These are phyloP conservation scores for Limnodromus scolopaceus DNA, from an alignment of 2,797 vertebrate genomes.

Conservation along the genomic window DNA sequence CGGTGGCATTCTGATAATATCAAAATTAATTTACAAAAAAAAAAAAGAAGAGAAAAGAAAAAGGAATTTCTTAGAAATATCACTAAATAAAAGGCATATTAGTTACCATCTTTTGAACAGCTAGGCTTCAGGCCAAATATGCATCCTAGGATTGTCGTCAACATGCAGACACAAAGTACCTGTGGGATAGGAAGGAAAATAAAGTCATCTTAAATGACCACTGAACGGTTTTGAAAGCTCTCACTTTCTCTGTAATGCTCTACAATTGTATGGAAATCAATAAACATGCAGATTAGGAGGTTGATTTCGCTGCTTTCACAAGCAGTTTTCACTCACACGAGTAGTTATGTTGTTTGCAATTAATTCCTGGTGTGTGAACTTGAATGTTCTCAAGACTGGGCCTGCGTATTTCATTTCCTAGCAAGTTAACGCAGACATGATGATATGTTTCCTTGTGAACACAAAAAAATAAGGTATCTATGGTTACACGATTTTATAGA, in stretches of 20 bases:
- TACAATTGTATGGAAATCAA: background rate
- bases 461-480: background rate
- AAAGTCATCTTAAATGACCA: background rate
- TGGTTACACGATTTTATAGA: background rate
- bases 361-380: background rate
- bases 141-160: slow-evolving; percentile 87
- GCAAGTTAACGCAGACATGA: background rate
- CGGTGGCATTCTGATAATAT: background rate
- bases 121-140: slow-evolving; percentile 84
- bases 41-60: background rate
- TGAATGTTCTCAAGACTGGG: background rate
- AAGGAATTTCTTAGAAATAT: background rate
- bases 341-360: background rate
- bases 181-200: slow-evolving; percentile 60
- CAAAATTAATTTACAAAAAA: background rate
- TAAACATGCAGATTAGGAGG: background rate
- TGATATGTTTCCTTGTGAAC: background rate
- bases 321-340: background rate
- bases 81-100: background rate
- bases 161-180: slow-evolving; percentile 87
- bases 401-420: background rate
- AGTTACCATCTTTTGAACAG: slow-evolving; percentile 82
- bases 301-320: background rate
- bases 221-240: background rate
- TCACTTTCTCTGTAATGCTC: background rate